Conservation (phyloP, 53 echinoderm and acorn worm species). For the Astropecten irregularis region DNA sequence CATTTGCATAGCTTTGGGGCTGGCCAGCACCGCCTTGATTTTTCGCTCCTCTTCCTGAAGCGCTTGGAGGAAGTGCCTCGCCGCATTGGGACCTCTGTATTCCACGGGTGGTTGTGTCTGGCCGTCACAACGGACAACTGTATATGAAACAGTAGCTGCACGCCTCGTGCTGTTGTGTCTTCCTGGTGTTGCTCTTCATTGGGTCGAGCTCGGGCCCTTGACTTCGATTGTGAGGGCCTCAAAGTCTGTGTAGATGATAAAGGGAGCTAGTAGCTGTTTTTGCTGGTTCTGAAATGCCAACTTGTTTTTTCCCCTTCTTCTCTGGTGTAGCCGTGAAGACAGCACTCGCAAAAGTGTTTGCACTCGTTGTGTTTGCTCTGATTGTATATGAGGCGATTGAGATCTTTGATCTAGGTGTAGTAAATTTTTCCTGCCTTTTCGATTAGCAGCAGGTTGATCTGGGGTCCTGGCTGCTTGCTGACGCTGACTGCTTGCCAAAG, state of each 20-base stretch:
- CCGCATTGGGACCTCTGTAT: background rate
- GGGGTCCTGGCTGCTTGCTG: slow-evolving; percentile 24
- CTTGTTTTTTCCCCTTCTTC: slow-evolving; percentile 2
- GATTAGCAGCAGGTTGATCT: slow-evolving; percentile 29
- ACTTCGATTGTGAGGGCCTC: slow-evolving; percentile 6
- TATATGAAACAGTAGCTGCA: background rate
- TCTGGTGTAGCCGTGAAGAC: slow-evolving; percentile 39
- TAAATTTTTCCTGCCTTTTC: slow-evolving; percentile 11
- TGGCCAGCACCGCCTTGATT: background rate
- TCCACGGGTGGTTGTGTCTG: background rate
- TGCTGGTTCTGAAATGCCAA: background rate
- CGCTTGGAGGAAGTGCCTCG: slow-evolving; percentile 3
- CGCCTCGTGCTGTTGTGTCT: background rate
- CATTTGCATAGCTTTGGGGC: background rate
- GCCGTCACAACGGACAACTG: background rate
- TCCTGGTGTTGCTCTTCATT: background rate
- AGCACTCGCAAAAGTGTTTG: slow-evolving; percentile 36
- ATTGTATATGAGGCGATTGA: slow-evolving; percentile 33
- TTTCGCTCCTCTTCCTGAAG: slow-evolving; percentile 7
- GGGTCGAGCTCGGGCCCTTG: slow-evolving; percentile 14
- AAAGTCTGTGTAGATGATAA: slow-evolving; percentile 26
- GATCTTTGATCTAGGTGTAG: slow-evolving; percentile 29
- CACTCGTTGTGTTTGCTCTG: slow-evolving; percentile 22
- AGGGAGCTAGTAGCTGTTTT: slow-evolving; percentile 16
- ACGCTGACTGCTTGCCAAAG: slow-evolving; percentile 21